Percentiles rank a stretch among this genome's conserved stretches.
Conservation (phyloP, 2,113 vertebrate genomes). For the Dipodomys ordii region DNA sequence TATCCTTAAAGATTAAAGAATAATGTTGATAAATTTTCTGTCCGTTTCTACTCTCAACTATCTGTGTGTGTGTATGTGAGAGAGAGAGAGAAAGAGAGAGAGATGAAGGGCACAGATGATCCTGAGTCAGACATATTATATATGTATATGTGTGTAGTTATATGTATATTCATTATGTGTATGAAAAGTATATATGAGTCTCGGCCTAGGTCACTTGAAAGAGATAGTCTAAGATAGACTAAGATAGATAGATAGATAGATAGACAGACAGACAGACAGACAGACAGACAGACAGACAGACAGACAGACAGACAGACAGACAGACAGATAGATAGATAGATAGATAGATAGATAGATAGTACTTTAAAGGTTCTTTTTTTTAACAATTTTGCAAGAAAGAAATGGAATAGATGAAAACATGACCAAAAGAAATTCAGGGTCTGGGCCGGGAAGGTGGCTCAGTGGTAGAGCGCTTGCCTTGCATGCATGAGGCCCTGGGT, state of each 20-base stretch:
- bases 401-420: background rate
- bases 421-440: background rate
- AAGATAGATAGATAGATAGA: background rate
- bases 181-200: background rate
- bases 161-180: background rate
- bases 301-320: too few relatives aligned
- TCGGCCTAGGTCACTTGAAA: background rate
- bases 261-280: too few relatives aligned
- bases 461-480: too few relatives aligned
- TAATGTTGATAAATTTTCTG: background rate
- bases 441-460: background rate
- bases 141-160: too few relatives aligned
- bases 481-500: too few relatives aligned
- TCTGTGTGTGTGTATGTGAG: background rate
- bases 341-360: too few relatives aligned
- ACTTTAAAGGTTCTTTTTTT: background rate
- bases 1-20: constrained; percentile 4
- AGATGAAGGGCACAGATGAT: background rate
- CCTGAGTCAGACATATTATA: background rate
- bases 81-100: too few relatives aligned
- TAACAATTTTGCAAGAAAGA: background rate
- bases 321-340: background rate
- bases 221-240: too few relatives aligned
- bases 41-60: background rate
- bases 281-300: too few relatives aligned